Evolutionary conservation across 2,113 vertebrate species (phyloP), one percentile per base, ranked within the genome.

Genomic region (Cacatua alba): DNA sequence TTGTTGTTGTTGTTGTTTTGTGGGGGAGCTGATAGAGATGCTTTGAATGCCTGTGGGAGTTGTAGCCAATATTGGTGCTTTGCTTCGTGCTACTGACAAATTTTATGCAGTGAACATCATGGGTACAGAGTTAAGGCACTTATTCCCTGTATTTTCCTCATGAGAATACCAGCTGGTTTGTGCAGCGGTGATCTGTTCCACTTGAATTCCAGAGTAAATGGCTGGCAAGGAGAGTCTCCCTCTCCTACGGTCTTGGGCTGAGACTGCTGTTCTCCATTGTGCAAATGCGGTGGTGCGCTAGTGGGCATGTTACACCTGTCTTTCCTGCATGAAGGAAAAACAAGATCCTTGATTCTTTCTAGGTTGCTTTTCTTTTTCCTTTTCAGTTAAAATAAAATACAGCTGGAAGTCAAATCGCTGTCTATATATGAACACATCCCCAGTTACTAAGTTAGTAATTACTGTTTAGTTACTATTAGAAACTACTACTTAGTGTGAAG

Each of bases 21-120:
- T 2, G 2, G 5, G 3, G 6, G 2, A n/a, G 5, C 37, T 37
- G n/a, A 18, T 29, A 33, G 29, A 43, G 44, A 11, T 71, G 10
- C 33, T 86, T 62, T 78, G 41, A 53, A 75, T 78, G 28, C 43
- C 17, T 67, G 7, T 55, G 48, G 35, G 65, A 67, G 5, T n/a
- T 63, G 26, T 59, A 85, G 48, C 17, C 25, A 51, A 5, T 60
- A 29, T 17, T 23, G 28, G 28, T 79, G 48, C n/a, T 82, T 82
- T 83, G 16, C 71, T 96, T 93, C 31, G 10, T 25, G 68, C 26
- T 81, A 10, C 33, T 5, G 18, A 13, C 18, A 29, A 7, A 53
- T 83, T 74, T 63, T 59, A 28, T 75, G 51, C 26, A 15, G 39
- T 33, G 64, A 94, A 23, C n/a, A 16, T 25, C 10, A 2, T 19